Conservation (phyloP, 2,113 vertebrate genomes). For the Chamaea fasciata region DNA sequence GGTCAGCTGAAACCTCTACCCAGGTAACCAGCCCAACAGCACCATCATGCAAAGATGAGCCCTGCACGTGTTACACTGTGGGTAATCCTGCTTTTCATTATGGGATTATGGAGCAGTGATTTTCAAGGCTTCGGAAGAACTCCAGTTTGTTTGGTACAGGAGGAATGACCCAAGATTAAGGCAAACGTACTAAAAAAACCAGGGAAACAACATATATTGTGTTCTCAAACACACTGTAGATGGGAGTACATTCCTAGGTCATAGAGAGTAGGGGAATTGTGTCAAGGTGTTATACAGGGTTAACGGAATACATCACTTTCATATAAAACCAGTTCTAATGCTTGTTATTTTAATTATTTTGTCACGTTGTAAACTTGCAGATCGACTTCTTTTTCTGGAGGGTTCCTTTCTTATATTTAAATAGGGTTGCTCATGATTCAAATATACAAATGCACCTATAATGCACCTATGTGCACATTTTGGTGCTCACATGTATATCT, state of each 20-base stretch:
- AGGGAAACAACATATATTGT: background rate
- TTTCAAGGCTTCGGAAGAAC: background rate
- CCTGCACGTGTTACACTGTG: background rate
- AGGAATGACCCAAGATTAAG: background rate
- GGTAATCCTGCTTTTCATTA: conserved; percentile 19
- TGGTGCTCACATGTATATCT: background rate
- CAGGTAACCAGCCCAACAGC: background rate
- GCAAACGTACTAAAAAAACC: background rate
- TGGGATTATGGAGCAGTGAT: background rate
- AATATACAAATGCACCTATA: fast-evolving
- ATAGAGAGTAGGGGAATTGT: background rate
- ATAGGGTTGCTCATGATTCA: background rate
- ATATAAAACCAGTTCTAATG: background rate
- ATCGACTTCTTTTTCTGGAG: background rate
- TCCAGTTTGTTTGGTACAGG: fast-evolving
- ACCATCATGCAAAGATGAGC: background rate
- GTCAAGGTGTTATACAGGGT: background rate
- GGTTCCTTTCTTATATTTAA: background rate
- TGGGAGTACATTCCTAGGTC: background rate
- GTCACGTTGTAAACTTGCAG: fast-evolving
- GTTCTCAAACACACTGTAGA: background rate
- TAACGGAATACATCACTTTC: background rate
- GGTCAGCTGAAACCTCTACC: background rate
- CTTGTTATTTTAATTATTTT: background rate
- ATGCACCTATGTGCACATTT: fast-evolving